Evolutionary conservation across 2,797 vertebrate species (phyloP).

Genomic region (Lagodon rhomboides): DNA sequence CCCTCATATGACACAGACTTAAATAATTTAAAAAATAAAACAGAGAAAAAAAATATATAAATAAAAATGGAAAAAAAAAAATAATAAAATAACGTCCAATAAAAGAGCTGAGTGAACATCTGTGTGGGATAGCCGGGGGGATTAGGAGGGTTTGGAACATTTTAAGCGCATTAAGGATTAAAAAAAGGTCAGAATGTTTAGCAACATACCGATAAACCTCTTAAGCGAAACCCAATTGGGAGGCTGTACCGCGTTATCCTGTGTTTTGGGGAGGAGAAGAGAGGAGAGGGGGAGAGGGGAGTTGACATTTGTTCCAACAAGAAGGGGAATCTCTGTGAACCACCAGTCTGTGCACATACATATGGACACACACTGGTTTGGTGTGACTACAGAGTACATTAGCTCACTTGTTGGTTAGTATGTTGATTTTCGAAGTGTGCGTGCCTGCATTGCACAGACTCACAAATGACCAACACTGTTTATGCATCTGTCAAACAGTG

Average conservation of each 20-base stretch:
- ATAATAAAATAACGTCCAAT: conserved; percentile 82
- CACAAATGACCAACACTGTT: conserved; percentile 49
- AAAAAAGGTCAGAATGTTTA: conserved; percentile 92
- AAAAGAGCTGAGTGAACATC: conserved; percentile 86
- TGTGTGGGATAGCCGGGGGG: conserved; percentile 86
- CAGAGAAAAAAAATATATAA: conserved; percentile 54
- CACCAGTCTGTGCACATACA: conserved; percentile 55
- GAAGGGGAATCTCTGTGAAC: conserved; percentile 69
- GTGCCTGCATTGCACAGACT: conserved; percentile 29
- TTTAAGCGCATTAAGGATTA: conserved; percentile 91
- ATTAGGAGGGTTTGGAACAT: conserved; percentile 88
- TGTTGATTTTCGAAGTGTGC: conserved; percentile 36
- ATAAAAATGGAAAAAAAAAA: conserved; percentile 54
- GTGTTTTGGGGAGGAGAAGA: conserved; percentile 81
- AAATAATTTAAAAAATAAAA: conserved; percentile 65
- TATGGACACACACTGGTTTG: conserved; percentile 48
- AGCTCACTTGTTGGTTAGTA: conserved; percentile 56
- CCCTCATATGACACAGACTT: conserved; percentile 62
- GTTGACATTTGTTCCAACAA: conserved; percentile 84
- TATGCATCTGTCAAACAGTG: conserved; percentile 53
- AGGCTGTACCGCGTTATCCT: conserved; percentile 83
- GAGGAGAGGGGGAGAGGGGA: conserved; percentile 62
- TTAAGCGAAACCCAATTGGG: conserved; percentile 89
- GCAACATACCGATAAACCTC: conserved; percentile 90
- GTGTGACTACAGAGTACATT: conserved; percentile 48